Evolutionary conservation across 2,888 invertebrate species (phyloP).

Genomic region (Carcina quercana): DNA sequence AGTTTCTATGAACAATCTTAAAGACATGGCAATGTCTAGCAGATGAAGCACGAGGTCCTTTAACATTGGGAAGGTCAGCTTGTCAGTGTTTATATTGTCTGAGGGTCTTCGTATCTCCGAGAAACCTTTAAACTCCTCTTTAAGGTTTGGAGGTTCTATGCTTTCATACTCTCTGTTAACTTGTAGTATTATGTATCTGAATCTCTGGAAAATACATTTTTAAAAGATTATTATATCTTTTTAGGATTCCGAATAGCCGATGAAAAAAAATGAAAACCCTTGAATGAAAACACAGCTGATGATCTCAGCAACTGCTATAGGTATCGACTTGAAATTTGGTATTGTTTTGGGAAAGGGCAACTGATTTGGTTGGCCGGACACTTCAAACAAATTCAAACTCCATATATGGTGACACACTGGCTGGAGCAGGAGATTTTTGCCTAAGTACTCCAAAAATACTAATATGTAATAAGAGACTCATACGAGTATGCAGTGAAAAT

Average conservation of each 20-base stretch:
- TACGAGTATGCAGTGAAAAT: too few species aligned
- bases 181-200: conserved; percentile 66
- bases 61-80: conserved; percentile 62
- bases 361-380: too few species aligned
- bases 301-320: too few species aligned
- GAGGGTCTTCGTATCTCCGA: conserved; percentile 50
- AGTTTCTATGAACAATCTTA: conserved; percentile 80
- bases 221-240: not conserved
- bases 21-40: conserved; percentile 80
- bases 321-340: too few species aligned
- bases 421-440: too few species aligned
- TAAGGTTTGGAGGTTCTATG: conserved; percentile 57
- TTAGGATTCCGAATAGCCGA: not conserved
- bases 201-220: conserved; percentile 42
- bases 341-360: too few species aligned
- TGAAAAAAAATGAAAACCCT: too few species aligned
- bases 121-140: conserved; percentile 64
- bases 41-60: conserved; percentile 80
- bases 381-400: too few species aligned
- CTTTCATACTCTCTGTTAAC: conserved; percentile 64
- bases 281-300: too few species aligned
- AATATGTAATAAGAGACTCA: too few species aligned
- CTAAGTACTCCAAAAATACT: too few species aligned
- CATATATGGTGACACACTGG: too few species aligned
- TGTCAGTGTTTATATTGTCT: conserved; percentile 34